A percentile compares a stretch with the other conserved stretches of the same genome.
Conservation (phyloP, 2,888 invertebrate species). For the Ormyrus thymus region DNA sequence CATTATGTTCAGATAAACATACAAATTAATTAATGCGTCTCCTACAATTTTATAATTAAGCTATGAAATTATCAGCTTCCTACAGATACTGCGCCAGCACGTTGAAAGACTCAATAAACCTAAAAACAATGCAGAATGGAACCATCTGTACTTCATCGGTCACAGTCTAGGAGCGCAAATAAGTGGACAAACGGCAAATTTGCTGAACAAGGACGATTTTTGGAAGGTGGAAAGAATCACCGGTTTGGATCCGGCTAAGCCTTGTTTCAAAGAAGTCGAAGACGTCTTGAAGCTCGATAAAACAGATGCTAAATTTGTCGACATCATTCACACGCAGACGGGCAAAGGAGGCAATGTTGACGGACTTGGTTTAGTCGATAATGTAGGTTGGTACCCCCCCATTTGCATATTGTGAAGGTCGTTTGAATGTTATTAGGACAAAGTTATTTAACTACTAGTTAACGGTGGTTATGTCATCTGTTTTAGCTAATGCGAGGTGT, state of each 20-base stretch:
- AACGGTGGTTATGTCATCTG: no score
- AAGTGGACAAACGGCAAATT: conserved; percentile 77
- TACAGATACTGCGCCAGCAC: conserved; percentile 24
- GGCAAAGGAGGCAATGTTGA: conserved; percentile 76
- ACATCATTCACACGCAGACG: conserved; percentile 80
- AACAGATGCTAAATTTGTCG: conserved; percentile 79
- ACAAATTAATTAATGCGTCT: background rate
- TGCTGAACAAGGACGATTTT: conserved; percentile 70
- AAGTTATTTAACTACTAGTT: background rate
- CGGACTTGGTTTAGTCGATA: conserved; percentile 78
- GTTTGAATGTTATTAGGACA: background rate
- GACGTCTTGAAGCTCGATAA: conserved; percentile 76
- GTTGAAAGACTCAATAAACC: background rate
- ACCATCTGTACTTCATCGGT: conserved; percentile 77
- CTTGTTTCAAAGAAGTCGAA: conserved; percentile 77
- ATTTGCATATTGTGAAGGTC: background rate
- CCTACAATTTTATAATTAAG: background rate
- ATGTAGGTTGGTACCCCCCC: conserved; percentile 75
- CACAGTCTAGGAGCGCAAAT: conserved; percentile 82
- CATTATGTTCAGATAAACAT: background rate
- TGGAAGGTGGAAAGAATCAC: conserved; percentile 64
- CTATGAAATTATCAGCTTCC: conserved; percentile 38
- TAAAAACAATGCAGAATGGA: conserved; percentile 56
- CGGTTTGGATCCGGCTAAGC: conserved; percentile 81
- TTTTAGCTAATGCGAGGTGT: no score